A percentile compares a stretch with the other conserved stretches of the same genome.
phyloP scores from a whole-genome alignment of 2,113 vertebrate genomes.

The Turdus rufiventris region DNA sequence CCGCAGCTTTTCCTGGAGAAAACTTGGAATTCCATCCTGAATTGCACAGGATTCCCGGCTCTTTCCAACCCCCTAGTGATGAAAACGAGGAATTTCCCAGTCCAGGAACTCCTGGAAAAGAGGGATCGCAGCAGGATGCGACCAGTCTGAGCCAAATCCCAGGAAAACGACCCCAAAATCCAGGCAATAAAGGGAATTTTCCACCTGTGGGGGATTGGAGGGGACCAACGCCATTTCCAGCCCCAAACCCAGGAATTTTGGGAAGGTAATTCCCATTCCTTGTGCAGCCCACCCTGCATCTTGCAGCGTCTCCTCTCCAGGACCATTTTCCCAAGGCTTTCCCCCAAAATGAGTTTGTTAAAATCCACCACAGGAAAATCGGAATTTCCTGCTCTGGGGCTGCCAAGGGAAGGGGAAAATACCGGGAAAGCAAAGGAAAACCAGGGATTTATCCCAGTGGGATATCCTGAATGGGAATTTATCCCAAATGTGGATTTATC shows the following conservation, averaged over 20 bases:
- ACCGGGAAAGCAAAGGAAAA: background rate
- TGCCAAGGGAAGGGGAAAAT: background rate
- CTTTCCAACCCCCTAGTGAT: slow-evolving; percentile 32
- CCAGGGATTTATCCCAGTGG: background rate
- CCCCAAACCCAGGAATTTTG: background rate
- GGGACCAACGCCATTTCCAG: background rate
- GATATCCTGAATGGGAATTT: background rate
- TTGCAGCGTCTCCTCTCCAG: background rate
- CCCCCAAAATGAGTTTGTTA: accelerated
- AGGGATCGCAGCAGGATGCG: background rate
- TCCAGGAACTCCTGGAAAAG: background rate
- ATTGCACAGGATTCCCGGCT: background rate
- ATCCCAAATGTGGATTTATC: background rate
- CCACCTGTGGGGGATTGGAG: background rate
- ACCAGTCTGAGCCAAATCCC: background rate
- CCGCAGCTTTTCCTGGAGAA: background rate
- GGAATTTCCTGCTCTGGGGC: background rate
- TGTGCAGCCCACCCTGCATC: accelerated
- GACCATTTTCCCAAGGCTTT: accelerated
- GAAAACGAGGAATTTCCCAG: background rate
- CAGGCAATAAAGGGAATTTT: background rate
- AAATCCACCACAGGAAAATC: background rate
- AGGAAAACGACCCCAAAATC: background rate
- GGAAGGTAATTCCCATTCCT: background rate
- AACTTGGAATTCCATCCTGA: background rate